Conservation (phyloP, 2,113 vertebrate genomes). For the Hyperoodon ampullatus region DNA sequence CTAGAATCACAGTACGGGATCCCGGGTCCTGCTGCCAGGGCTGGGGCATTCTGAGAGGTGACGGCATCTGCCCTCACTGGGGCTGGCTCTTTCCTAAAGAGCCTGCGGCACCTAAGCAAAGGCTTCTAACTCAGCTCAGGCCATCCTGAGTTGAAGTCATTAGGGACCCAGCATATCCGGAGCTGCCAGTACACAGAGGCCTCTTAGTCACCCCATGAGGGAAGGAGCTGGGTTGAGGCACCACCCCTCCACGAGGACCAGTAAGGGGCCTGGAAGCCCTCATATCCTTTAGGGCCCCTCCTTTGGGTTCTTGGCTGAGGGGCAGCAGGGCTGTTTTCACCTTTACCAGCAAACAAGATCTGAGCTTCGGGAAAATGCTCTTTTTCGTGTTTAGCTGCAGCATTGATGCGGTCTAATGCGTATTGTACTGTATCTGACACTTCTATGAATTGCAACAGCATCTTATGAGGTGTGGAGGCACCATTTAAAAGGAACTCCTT, state of each 20-base stretch:
- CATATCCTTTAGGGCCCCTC: not conserved
- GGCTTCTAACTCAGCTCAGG: not conserved
- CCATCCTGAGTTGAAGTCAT: not conserved
- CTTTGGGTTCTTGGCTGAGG: not conserved
- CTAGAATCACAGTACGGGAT: not conserved
- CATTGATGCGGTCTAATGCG: not conserved
- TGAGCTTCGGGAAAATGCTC: not conserved
- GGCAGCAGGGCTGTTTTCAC: not conserved
- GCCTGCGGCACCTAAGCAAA: not conserved
- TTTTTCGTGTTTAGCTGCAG: not conserved
- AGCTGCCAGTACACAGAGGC: not conserved
- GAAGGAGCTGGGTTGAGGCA: too few relatives aligned
- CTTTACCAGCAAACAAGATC: too few relatives aligned
- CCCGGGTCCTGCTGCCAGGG: not conserved
- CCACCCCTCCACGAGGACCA: not conserved
- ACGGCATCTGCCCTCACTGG: not conserved
- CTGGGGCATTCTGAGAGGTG: not conserved
- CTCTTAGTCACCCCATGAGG: not conserved
- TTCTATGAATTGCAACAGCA: not conserved
- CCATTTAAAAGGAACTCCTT: not conserved
- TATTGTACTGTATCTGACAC: not conserved
- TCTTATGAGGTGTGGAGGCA: not conserved
- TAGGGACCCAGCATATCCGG: not conserved
- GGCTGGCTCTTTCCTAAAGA: not conserved
- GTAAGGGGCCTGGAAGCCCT: not conserved